Evolutionary conservation across 2,113 vertebrate genomes (phyloP).

Genomic region (Pachyramphus minor): DNA sequence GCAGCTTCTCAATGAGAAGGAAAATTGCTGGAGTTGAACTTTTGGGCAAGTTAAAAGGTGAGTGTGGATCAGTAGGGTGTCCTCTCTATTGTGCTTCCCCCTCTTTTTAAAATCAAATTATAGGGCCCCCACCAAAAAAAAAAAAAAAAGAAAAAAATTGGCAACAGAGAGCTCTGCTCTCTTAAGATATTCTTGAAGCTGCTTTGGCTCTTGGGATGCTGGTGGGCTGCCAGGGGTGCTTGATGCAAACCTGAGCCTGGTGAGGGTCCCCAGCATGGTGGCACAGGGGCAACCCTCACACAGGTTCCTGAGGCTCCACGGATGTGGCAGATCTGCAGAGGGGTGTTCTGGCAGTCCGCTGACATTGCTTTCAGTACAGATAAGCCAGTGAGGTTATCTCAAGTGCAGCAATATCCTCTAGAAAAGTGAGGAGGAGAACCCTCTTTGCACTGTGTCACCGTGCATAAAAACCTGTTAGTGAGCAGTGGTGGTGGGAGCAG

Average conservation of each 20-base stretch:
- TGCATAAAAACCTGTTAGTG: constrained; percentile 7
- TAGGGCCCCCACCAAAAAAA: too few relatives aligned
- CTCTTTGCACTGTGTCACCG: constrained; percentile 26
- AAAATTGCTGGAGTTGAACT: not conserved
- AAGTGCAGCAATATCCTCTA: constrained; percentile 38
- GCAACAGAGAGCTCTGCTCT: not conserved
- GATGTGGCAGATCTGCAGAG: fast-evolving
- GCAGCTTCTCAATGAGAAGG: not conserved
- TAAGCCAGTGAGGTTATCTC: constrained; percentile 20
- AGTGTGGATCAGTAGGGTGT: not conserved
- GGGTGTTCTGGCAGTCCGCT: constrained; percentile 1
- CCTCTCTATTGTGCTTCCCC: fast-evolving
- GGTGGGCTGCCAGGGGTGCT: not conserved
- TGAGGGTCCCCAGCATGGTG: fast-evolving
- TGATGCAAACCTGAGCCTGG: not conserved
- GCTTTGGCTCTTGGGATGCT: not conserved
- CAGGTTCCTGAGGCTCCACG: fast-evolving
- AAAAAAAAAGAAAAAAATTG: fast-evolving
- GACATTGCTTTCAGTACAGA: not conserved
- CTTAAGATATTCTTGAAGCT: fast-evolving
- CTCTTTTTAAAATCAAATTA: not conserved
- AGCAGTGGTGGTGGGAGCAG: not conserved
- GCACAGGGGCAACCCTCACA: fast-evolving
- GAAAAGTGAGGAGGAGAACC: not conserved
- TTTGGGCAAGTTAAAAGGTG: not conserved